Base-by-base conservation (phyloP, 2,113 vertebrate species). In the Chloebia gouldiae region DNA sequence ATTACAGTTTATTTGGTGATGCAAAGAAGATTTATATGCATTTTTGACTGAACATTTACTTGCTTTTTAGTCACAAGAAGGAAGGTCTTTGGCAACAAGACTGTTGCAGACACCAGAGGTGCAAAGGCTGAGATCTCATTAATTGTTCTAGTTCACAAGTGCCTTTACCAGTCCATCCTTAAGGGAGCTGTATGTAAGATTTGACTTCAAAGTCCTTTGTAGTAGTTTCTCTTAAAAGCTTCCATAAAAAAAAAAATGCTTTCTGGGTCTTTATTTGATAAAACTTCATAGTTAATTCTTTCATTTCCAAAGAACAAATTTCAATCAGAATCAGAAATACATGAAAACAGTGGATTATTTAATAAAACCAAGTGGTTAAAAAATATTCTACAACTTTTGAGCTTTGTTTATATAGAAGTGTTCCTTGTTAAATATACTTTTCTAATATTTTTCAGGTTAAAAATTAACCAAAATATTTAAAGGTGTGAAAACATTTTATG, bases 231-330 rank as follows among this genome's bases (percentile, higher is more conserved):
- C 10, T 25, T 76, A 53, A 53, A 20, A 8, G 7, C 5, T 72
- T 40, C 31, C 2, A 16, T 44, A 0, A 13, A 60, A 47, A 60
- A 54, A 37, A 1, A 10, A 33, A 7, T 1, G 2, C 13, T 42
- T 30, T 28, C 16, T 1, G 1, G 3, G 27, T 39, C 40, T 76
- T 79, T 57, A 30, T 21, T 69, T 64, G 40, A 51, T 35, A 54
- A 77, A 81, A 56, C 13, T 25, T n/a, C 13, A 12, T 23, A 22
- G 14, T 15, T 73, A 54, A n/a, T 54, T 13, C 7, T 86, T 88
- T 60, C 1, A 35, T 64, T 84, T 79, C 6, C 22, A 45, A 71
- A 51, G 24, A 75, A n/a, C 2, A 50, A 65, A 91, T 44, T 33
- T 66, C 9, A 49, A 11, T 44, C 40, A 68, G 51, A 70, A 47